phyloP scores from a whole-genome alignment of 2,888 invertebrate species.

The Listrodromus nycthemerus region DNA sequence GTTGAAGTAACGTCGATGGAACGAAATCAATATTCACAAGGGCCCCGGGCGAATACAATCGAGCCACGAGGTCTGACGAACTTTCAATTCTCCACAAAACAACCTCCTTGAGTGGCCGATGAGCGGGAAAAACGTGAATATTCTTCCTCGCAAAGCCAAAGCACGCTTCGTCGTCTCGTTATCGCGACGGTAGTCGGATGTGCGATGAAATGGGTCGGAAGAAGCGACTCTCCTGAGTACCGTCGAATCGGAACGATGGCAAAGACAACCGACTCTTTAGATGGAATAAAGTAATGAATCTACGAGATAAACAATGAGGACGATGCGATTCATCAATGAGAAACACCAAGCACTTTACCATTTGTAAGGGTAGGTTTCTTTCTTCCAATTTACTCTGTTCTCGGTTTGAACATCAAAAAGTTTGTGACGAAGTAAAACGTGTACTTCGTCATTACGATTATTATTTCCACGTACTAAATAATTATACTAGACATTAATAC shows the following conservation, averaged over 20 bases:
- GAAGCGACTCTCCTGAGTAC: not conserved
- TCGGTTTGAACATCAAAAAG: slow-evolving; percentile 7
- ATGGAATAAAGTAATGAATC: not conserved
- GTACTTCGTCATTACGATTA: slow-evolving; percentile 3
- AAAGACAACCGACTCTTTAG: not conserved
- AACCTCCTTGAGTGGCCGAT: slow-evolving; percentile 56
- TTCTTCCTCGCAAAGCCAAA: slow-evolving; percentile 40
- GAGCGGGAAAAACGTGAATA: slow-evolving; percentile 24
- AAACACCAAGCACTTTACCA: not conserved
- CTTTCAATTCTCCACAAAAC: slow-evolving; percentile 52
- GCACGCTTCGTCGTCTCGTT: slow-evolving; percentile 20
- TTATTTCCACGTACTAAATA: slow-evolving; percentile 21
- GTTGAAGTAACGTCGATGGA: slow-evolving; percentile 25
- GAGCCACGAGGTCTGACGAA: slow-evolving; percentile 49
- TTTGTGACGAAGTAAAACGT: slow-evolving; percentile 3
- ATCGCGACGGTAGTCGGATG: not conserved
- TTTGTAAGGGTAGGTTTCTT: slow-evolving; percentile 20
- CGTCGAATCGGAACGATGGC: not conserved
- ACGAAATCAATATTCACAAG: slow-evolving; percentile 12
- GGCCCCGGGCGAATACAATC: slow-evolving; percentile 10
- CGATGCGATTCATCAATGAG: not conserved
- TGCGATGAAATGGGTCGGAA: not conserved
- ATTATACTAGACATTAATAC: slow-evolving; percentile 20
- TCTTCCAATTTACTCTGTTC: not conserved
- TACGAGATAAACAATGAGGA: not conserved